phyloP scores from a whole-genome alignment of 2,797 vertebrate species.

The Malurus splendens region DNA sequence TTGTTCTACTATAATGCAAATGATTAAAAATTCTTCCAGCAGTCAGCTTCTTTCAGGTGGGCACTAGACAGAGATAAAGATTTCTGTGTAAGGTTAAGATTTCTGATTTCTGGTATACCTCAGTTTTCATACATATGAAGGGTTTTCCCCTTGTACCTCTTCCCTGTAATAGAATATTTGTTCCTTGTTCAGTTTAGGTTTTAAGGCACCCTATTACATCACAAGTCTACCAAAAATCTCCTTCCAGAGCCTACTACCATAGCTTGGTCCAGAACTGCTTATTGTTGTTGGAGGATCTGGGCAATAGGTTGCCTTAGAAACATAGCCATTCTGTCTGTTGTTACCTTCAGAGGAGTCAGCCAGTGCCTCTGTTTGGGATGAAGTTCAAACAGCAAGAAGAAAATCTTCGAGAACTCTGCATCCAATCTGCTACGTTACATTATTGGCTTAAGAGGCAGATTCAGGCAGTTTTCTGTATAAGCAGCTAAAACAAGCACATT shows the following conservation, averaged over 20 bases:
- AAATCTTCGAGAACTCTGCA: neutral
- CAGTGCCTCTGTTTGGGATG: neutral
- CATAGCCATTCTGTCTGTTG: fast-evolving
- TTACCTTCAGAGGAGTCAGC: neutral
- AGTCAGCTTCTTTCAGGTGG: neutral
- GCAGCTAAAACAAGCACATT: neutral
- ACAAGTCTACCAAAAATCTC: neutral
- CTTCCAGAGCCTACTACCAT: neutral
- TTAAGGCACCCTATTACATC: neutral
- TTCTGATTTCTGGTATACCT: neutral
- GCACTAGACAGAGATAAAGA: neutral
- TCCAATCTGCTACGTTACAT: neutral
- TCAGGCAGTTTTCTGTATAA: neutral
- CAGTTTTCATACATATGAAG: neutral
- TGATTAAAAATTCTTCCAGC: neutral
- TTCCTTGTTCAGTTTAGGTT: neutral
- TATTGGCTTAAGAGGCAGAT: neutral
- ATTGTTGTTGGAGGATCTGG: neutral
- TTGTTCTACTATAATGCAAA: neutral
- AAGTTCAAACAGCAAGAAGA: neutral
- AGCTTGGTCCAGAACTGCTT: neutral
- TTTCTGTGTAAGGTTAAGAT: neutral
- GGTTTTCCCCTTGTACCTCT: neutral
- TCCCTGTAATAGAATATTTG: neutral
- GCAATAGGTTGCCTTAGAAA: neutral